A percentile compares a stretch with the other conserved stretches of the same genome.
Evolutionary conservation across 2,888 invertebrate genomes (phyloP).

Genomic region (Drosophila yooni): DNA sequence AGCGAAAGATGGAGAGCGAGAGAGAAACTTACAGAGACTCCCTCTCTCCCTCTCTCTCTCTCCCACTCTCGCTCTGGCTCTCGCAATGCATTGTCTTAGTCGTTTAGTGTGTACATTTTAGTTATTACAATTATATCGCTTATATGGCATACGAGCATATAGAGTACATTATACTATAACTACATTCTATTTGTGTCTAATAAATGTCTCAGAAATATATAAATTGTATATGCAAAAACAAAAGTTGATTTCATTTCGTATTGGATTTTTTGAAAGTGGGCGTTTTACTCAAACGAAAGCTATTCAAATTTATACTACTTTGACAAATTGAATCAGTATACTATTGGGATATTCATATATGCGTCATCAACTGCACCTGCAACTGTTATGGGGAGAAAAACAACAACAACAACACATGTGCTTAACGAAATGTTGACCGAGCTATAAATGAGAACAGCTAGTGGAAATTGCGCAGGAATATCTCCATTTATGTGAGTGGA

Average conservation of each 20-base stretch:
- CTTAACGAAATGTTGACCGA: slow-evolving; percentile 16
- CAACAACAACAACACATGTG: background rate
- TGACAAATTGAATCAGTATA: slow-evolving; percentile 31
- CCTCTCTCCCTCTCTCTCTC: background rate
- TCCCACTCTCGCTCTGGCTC: slow-evolving; percentile 23
- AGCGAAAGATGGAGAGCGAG: slow-evolving; percentile 7
- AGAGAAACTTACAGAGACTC: background rate
- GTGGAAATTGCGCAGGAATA: slow-evolving; percentile 22
- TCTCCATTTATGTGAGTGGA: background rate
- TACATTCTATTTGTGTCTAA: slow-evolving; percentile 81
- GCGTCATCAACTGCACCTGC: slow-evolving; percentile 27
- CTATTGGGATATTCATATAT: slow-evolving; percentile 4
- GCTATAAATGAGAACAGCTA: slow-evolving; percentile 21
- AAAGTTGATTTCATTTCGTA: slow-evolving; percentile 28
- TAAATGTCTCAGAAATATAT: slow-evolving; percentile 80
- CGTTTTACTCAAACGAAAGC: slow-evolving; percentile 45
- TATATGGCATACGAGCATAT: slow-evolving; percentile 70
- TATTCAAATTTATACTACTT: background rate
- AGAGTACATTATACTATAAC: slow-evolving; percentile 58
- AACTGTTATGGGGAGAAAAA: background rate
- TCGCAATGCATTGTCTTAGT: slow-evolving; percentile 75
- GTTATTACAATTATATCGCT: slow-evolving; percentile 74
- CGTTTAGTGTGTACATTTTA: slow-evolving; percentile 79
- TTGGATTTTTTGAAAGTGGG: slow-evolving; percentile 46
- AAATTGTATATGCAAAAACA: slow-evolving; percentile 72